Evolutionary conservation across 2,888 invertebrate species (phyloP).

Genomic region (Cybosia mesomella): DNA sequence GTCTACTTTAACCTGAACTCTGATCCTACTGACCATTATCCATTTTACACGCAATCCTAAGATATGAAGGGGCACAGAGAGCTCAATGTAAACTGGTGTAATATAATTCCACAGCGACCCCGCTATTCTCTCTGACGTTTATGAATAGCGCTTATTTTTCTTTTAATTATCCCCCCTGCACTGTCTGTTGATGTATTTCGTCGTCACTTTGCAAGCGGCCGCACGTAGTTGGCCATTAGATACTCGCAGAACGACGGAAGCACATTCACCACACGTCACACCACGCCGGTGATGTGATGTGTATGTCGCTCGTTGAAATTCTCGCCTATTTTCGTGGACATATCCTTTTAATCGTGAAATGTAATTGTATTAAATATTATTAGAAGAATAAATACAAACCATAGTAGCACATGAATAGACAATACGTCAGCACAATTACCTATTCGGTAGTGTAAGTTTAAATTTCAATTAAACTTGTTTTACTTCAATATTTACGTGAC

Average conservation of each 20-base stretch:
- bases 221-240: constrained; percentile 43
- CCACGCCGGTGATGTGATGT: constrained; percentile 25
- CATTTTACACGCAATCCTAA: constrained; percentile 11
- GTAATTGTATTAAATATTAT: not conserved
- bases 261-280: constrained; percentile 42
- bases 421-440: too few species aligned
- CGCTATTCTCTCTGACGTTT: constrained; percentile 80
- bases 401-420: too few species aligned
- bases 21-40: constrained; percentile 27
- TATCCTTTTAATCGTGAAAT: constrained; percentile 4
- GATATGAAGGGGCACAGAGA: constrained; percentile 41
- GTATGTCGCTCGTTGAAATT: constrained; percentile 25
- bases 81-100: constrained; percentile 64
- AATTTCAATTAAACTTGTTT: too few species aligned
- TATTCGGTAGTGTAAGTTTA: too few species aligned
- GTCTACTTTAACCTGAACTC: constrained; percentile 63
- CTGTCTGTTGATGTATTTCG: constrained; percentile 69
- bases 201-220: constrained; percentile 50
- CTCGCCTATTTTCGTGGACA: constrained; percentile 25
- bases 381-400: not conserved
- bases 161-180: constrained; percentile 82
- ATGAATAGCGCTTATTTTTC: constrained; percentile 86
- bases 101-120: constrained; percentile 75
- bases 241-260: constrained; percentile 30
- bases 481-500: not conserved